These are phyloP conservation scores for Ataeniobius toweri DNA, from an alignment of 2,797 vertebrate species.

Conservation along the genomic window DNA sequence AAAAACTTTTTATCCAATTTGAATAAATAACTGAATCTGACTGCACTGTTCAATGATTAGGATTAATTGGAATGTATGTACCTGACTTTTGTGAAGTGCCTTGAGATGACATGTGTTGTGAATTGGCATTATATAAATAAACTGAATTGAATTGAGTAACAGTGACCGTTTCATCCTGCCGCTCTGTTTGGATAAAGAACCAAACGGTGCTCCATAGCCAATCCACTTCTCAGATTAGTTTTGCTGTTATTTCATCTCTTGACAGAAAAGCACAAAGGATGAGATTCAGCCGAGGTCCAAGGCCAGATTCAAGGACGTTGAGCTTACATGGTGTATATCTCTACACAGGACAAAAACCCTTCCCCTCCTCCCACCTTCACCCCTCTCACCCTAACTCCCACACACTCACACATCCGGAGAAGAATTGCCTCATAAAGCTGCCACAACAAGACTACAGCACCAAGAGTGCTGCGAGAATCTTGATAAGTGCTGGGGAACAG, in stretches of 20 bases:
- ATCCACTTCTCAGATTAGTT: conserved; percentile 38
- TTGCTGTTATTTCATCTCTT: conserved; percentile 49
- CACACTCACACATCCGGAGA: conserved; percentile 38
- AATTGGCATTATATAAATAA: too few relatives aligned
- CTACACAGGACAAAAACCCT: conserved; percentile 34
- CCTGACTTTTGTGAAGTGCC: too few relatives aligned
- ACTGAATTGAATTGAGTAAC: background rate
- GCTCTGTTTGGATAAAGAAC: conserved; percentile 18
- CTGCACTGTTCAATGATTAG: too few relatives aligned
- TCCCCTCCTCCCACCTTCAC: conserved; percentile 21
- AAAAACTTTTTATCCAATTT: too few relatives aligned
- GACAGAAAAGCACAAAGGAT: conserved; percentile 37
- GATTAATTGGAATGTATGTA: too few relatives aligned
- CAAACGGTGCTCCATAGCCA: conserved; percentile 6
- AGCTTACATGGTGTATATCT: conserved; percentile 51
- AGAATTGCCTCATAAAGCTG: conserved; percentile 66
- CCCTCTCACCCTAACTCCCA: conserved; percentile 18
- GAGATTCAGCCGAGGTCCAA: conserved; percentile 53
- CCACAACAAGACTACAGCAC: conserved; percentile 45
- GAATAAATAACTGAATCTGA: too few relatives aligned
- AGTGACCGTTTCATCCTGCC: background rate
- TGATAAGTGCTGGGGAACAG: background rate
- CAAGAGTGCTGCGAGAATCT: conserved; percentile 33
- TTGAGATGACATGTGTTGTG: too few relatives aligned
- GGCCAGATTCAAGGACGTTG: conserved; percentile 62